Base-by-base conservation (phyloP, 2,113 vertebrate genomes). In the Neolamprologus kungweensis region DNA sequence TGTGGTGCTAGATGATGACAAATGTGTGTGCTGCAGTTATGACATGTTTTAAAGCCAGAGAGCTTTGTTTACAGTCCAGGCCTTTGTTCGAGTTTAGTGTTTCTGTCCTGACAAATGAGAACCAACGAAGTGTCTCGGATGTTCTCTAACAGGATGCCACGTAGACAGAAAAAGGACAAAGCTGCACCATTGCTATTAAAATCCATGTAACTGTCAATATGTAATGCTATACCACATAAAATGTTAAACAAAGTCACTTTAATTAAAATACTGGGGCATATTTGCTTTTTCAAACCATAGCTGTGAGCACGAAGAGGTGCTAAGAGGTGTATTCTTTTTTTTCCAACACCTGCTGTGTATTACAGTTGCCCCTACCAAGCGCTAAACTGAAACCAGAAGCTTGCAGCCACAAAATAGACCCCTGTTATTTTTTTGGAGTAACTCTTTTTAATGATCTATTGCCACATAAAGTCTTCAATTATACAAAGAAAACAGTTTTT, bases 11-110 rank as follows among this genome's bases (percentile, higher is more conserved):
- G 68, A 79, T 57, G 68, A 91, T 92, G 93, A 93, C 51, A 90
- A 93, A 93, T 93, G 57, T 84, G 21, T 10, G 5, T 17, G 11
- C 63, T 79, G 53, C 42, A 82, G 86, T 89, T 88, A 83, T 90
- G 92, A 91, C 89, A 89, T 91, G 88, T 94, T 93, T 94, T 89
- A 91, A 92, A 85, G 28, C 50, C 65, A 58, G 58, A 91, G 87
- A 86, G 81, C 85, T 90, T 58, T 92, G 93, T 92, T 92, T 89
- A 87, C 81, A 79, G 83, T 12, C 84, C 82, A 42, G 47, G 71
- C 80, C 50, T 85, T 91, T 85, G 81, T 93, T 87, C 28, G 8
- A 57, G 73, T 19, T 78, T 19, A 35, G 90, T 7, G 79, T 83
- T 79, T 87, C 73, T 84, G 5, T 1, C 51, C 55, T 71, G 63